Percentiles rank a stretch among this genome's conserved stretches.
These are phyloP conservation scores for Agrochola lychnidis DNA, from an alignment of 2,888 invertebrate genomes.

Conservation along the genomic window DNA sequence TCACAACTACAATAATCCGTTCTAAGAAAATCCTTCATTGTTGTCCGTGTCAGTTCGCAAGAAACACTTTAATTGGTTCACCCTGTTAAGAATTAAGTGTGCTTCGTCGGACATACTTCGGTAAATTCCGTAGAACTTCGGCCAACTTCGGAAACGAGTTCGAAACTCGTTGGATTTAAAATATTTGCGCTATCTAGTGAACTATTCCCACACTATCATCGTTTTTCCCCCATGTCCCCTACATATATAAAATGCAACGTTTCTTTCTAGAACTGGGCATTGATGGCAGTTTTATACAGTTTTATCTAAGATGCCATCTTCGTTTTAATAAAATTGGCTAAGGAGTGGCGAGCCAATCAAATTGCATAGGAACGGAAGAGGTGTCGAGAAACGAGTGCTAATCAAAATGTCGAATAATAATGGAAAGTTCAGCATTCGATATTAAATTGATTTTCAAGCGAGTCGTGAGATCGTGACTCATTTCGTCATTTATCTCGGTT, in stretches of 20 bases:
- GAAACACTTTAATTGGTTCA: slow-evolving; percentile 72
- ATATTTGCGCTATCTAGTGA: slow-evolving; percentile 66
- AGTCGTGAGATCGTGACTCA: slow-evolving; percentile 41
- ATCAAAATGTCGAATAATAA: slow-evolving; percentile 57
- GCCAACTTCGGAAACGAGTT: slow-evolving; percentile 66
- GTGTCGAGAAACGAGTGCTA: slow-evolving; percentile 39
- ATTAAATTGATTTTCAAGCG: slow-evolving; percentile 42
- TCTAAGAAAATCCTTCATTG: slow-evolving; percentile 42
- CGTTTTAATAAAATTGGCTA: slow-evolving; percentile 52
- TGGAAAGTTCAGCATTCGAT: slow-evolving; percentile 38
- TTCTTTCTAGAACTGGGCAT: slow-evolving; percentile 30
- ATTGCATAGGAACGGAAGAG: slow-evolving; percentile 30
- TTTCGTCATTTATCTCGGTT: slow-evolving; percentile 6
- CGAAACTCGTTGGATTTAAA: slow-evolving; percentile 66
- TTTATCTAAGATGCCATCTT: slow-evolving; percentile 57
- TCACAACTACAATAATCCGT: slow-evolving; percentile 29
- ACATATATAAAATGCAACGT: slow-evolving; percentile 44
- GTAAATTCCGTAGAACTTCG: slow-evolving; percentile 61
- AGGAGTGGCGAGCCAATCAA: slow-evolving; percentile 36
- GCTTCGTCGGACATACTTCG: slow-evolving; percentile 63
- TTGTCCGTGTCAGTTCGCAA: slow-evolving; percentile 45
- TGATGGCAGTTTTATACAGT: slow-evolving; percentile 48
- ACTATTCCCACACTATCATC: slow-evolving; percentile 62
- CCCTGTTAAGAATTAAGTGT: slow-evolving; percentile 65
- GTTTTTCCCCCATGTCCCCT: slow-evolving; percentile 38